These are phyloP conservation scores for Synaphobranchus kaupii DNA, from an alignment of 2,797 vertebrate genomes.

Conservation along the genomic window DNA sequence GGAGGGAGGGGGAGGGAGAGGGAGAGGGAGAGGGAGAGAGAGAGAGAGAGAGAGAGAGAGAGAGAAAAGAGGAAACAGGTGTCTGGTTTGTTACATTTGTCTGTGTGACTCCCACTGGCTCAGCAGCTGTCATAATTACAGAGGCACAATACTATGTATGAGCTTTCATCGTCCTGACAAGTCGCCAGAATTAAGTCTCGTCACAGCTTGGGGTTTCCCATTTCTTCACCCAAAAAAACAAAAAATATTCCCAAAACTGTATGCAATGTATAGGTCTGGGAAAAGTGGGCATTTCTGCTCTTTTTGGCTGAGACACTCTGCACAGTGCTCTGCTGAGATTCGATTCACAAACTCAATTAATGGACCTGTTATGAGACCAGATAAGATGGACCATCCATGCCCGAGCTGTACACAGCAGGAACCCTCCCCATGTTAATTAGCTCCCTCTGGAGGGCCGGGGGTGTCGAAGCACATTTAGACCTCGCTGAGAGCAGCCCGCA, in stretches of 20 bases:
- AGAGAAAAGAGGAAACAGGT: neutral
- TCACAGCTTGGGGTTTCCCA: neutral
- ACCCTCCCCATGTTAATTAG: constrained; percentile 12
- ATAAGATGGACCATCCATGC: neutral
- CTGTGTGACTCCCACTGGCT: neutral
- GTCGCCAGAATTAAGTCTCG: neutral
- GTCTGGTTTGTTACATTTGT: neutral
- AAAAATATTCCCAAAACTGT: neutral
- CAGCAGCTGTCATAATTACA: neutral
- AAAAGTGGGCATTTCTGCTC: neutral
- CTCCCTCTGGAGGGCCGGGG: neutral
- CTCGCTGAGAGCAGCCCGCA: neutral
- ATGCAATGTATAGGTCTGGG: neutral
- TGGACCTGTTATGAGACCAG: neutral
- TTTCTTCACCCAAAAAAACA: neutral
- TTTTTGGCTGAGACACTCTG: neutral
- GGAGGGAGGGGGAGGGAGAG: neutral
- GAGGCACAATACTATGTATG: neutral
- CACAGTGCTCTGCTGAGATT: neutral
- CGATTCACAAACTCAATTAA: constrained; percentile 12
- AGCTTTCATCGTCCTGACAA: neutral
- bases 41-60: neutral
- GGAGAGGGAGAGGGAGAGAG: neutral
- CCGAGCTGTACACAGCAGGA: neutral
- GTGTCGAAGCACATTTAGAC: neutral